phyloP scores from a whole-genome alignment of 1,140 invertebrate species.

The Macrosteles quadrilineatus region DNA sequence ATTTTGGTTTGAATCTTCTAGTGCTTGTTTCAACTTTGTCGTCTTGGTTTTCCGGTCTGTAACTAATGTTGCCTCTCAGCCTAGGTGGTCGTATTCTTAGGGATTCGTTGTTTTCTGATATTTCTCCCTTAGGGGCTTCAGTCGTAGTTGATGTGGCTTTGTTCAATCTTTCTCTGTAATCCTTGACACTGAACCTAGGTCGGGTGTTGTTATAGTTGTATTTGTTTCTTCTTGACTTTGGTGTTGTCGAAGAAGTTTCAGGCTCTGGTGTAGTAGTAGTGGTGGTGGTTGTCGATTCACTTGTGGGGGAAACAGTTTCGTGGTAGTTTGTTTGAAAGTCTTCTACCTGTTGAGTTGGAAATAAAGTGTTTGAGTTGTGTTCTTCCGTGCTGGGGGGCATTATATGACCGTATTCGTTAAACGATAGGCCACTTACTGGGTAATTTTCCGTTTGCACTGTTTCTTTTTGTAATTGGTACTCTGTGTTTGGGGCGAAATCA shows the following conservation, averaged over 20 bases:
- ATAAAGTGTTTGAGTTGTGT: constrained; percentile 7
- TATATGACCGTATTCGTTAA: constrained; percentile 20
- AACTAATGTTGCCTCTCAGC: constrained; percentile 15
- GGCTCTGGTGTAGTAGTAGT: constrained; percentile 22
- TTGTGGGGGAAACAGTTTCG: constrained; percentile 19
- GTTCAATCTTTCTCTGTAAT: constrained; percentile 53
- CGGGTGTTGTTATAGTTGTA: constrained; percentile 40
- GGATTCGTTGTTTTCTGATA: neutral
- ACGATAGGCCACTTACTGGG: constrained; percentile 1
- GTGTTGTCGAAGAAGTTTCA: neutral
- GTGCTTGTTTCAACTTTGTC: constrained; percentile 30
- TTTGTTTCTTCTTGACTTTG: constrained; percentile 35
- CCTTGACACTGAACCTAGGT: constrained; percentile 47
- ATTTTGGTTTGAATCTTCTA: constrained; percentile 38
- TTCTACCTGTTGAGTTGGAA: neutral
- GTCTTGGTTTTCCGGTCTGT: constrained; percentile 9
- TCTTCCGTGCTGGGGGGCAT: neutral
- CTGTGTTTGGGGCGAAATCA: neutral
- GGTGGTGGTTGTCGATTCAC: constrained; percentile 28
- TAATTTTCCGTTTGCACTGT: constrained; percentile 5
- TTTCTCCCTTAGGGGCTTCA: constrained; percentile 23
- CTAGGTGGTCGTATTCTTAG: constrained; percentile 26
- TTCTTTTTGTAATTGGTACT: neutral
- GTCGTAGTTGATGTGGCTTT: constrained; percentile 44
- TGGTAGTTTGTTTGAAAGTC: constrained; percentile 11